Percentiles rank a stretch among this genome's conserved stretches.
Conservation (phyloP, 1,140 invertebrate genomes). For the Polypedilum pembai region DNA sequence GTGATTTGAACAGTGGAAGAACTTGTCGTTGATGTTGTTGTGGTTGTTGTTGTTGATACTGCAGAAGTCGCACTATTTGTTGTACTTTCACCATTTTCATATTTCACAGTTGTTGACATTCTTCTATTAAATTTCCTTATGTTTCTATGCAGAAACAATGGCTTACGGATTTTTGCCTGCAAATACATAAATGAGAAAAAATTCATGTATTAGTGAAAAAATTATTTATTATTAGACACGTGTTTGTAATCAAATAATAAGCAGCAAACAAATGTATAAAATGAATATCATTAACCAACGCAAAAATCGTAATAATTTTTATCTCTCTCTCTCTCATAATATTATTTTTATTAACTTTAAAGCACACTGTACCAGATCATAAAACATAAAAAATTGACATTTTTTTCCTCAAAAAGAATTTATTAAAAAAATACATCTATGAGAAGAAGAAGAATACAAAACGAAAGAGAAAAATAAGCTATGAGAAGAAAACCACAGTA, state of each 20-base stretch:
- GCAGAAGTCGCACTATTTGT: background rate
- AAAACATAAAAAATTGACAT: constrained; percentile 33
- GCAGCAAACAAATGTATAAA: constrained; percentile 31
- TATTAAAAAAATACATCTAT: background rate
- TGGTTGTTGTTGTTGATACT: background rate
- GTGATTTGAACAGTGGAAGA: background rate
- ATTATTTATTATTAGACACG: constrained; percentile 28
- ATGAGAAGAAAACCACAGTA: background rate
- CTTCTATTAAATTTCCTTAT: constrained; percentile 42
- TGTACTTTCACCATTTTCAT: background rate
- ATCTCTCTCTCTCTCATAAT: constrained; percentile 34
- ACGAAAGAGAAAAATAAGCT: background rate
- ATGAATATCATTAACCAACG: constrained; percentile 29
- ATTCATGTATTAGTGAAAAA: constrained; percentile 24
- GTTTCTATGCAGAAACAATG: constrained; percentile 58
- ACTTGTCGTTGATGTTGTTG: constrained; percentile 29
- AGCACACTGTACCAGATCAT: constrained; percentile 32
- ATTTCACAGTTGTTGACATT: background rate
- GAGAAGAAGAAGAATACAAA: background rate
- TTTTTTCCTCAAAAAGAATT: background rate
- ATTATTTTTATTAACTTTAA: constrained; percentile 33
- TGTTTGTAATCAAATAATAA: constrained; percentile 29
- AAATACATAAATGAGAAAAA: constrained; percentile 32
- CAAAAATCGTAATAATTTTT: constrained; percentile 16
- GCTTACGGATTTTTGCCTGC: constrained; percentile 45